Evolutionary conservation across 2,888 invertebrate species (phyloP).

Genomic region (Cheilosia vernalis): DNA sequence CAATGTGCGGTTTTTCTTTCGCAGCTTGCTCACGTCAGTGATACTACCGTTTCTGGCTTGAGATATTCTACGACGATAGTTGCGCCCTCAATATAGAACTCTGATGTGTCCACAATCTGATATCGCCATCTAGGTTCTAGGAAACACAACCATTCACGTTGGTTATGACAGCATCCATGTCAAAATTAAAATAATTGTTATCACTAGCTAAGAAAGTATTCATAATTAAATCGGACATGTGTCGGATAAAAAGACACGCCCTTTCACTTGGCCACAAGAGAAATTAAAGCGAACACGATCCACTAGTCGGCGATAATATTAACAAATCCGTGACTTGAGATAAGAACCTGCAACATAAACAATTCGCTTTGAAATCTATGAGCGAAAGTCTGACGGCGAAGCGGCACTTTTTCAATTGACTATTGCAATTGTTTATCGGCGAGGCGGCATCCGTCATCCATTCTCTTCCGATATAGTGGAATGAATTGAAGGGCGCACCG

Average conservation of each 20-base stretch:
- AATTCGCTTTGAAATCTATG: conserved; percentile 63
- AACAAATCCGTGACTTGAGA: conserved; percentile 66
- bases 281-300: neutral
- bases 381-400: conserved; percentile 66
- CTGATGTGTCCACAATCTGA: too few relatives aligned
- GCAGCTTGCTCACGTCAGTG: neutral
- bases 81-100: too few relatives aligned
- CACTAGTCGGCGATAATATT: conserved; percentile 35
- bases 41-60: too few relatives aligned
- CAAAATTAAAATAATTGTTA: too few relatives aligned
- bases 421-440: conserved; percentile 38
- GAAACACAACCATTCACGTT: too few relatives aligned
- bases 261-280: conserved; percentile 6
- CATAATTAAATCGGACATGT: neutral
- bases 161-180: too few relatives aligned
- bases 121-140: too few relatives aligned
- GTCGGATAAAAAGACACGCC: conserved; percentile 21
- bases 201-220: too few relatives aligned
- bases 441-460: conserved; percentile 57
- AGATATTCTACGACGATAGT: too few relatives aligned
- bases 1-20: conserved; percentile 38
- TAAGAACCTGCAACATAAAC: conserved; percentile 55
- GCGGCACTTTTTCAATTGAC: conserved; percentile 52
- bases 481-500: conserved; percentile 61
- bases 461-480: conserved; percentile 39